Evolutionary conservation across 2,888 invertebrate species (phyloP).

Genomic region (Bibio marci): DNA sequence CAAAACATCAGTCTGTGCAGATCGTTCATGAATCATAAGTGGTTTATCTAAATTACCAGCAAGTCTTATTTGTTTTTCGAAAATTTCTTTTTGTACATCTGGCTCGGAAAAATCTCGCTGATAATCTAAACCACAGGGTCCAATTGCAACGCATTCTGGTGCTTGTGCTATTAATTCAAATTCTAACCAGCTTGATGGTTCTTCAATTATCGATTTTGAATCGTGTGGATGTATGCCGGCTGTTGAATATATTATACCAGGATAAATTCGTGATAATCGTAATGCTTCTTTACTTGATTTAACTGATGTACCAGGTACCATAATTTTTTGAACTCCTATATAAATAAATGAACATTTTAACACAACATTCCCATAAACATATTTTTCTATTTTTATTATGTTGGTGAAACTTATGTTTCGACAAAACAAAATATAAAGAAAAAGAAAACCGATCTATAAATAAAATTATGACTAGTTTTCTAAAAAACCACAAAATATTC

Average conservation of each 20-base stretch:
- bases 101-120: conserved; percentile 88
- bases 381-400: too few relatives aligned
- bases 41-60: conserved; percentile 78
- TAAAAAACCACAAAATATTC: neutral
- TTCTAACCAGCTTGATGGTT: conserved; percentile 56
- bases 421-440: conserved; percentile 3
- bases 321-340: conserved; percentile 79
- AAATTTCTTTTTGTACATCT: conserved; percentile 67
- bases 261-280: conserved; percentile 74
- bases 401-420: neutral
- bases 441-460: neutral
- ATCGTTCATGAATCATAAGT: conserved; percentile 79
- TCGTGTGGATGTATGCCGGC: conserved; percentile 90
- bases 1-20: conserved; percentile 73
- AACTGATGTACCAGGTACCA: conserved; percentile 83
- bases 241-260: conserved; percentile 77
- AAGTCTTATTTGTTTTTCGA: conserved; percentile 70
- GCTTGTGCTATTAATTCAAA: conserved; percentile 57
- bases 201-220: conserved; percentile 67
- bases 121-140: conserved; percentile 89
- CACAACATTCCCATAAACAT: too few relatives aligned
- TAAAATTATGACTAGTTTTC: too few relatives aligned
- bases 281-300: conserved; percentile 81
- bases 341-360: conserved; percentile 9
- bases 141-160: conserved; percentile 82